Evolutionary conservation across 37 sponge, comb jelly and placozoan species (phyloP).

Genomic region (Lycopodina hypogea): DNA sequence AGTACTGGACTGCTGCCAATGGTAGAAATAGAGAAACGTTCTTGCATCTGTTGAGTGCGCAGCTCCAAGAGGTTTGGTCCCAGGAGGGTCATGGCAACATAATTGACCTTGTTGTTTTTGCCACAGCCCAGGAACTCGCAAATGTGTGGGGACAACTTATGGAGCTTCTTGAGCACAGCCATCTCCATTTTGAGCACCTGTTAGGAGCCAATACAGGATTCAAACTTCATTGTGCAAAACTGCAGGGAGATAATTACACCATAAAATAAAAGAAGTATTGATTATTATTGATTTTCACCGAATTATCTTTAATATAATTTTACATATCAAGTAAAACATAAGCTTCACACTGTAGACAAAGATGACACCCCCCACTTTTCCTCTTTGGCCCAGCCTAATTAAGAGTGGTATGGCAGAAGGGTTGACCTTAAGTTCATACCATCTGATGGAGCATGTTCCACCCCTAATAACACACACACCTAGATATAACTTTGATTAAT

Average conservation of each 20-base stretch:
- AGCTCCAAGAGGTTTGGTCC: slow-evolving; percentile 93
- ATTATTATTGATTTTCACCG: no score
- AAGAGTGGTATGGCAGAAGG: no score
- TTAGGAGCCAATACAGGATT: slow-evolving; percentile 70
- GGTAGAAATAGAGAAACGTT: slow-evolving; percentile 85
- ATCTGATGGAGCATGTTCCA: no score
- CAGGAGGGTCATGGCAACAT: slow-evolving; percentile 91
- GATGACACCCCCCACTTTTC: no score
- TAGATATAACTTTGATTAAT: no score
- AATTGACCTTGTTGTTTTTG: slow-evolving; percentile 85
- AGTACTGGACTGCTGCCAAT: slow-evolving; percentile 76
- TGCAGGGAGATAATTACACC: slow-evolving; percentile 9
- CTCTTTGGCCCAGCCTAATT: no score
- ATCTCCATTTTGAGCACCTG: slow-evolving; percentile 98
- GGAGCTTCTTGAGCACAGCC: slow-evolving; percentile 86
- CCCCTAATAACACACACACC: no score
- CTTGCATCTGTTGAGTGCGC: slow-evolving; percentile 72
- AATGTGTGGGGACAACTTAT: slow-evolving; percentile 54
- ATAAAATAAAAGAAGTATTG: no score
- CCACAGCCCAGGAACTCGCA: slow-evolving; percentile 95
- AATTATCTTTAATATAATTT: no score
- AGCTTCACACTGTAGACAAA: no score
- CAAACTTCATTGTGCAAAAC: slow-evolving; percentile 86
- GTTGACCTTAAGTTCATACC: no score
- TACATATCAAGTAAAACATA: no score